A percentile compares a stretch with the other conserved stretches of the same genome.
Conservation (phyloP, 2,113 vertebrate genomes). For the Ophthalmolycus amberensis region DNA sequence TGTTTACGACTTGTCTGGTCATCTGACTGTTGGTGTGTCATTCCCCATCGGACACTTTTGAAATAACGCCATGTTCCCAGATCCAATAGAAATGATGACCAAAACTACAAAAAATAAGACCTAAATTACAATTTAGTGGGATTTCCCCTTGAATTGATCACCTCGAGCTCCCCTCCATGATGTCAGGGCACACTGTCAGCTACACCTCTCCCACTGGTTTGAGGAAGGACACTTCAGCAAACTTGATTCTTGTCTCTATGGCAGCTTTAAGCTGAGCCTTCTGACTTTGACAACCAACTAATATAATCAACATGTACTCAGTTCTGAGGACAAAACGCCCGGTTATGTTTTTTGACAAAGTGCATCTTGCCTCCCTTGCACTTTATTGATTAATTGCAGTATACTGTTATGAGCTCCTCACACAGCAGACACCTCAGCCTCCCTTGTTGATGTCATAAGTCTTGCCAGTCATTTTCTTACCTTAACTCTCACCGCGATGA, state of each 20-base stretch:
- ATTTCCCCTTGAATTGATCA: background rate
- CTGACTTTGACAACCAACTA: conserved; percentile 2
- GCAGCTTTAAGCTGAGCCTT: background rate
- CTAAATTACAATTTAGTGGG: no score
- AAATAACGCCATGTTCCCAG: background rate
- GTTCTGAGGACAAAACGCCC: background rate
- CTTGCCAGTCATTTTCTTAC: conserved; percentile 5
- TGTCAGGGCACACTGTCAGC: background rate
- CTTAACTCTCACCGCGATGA: background rate
- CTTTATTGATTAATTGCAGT: background rate
- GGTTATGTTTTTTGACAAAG: background rate
- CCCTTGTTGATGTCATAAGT: background rate
- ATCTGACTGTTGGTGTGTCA: background rate
- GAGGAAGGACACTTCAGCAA: background rate
- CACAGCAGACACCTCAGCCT: conserved; percentile 3
- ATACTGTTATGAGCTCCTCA: background rate
- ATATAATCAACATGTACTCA: background rate
- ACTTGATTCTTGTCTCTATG: background rate
- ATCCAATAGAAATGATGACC: background rate
- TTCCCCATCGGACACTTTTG: background rate
- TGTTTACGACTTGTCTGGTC: background rate
- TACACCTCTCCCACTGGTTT: background rate
- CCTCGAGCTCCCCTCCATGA: background rate
- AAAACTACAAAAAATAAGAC: background rate
- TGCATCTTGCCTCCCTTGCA: background rate